Conservation (phyloP, 2,113 vertebrate species). For the Halcyon senegalensis region DNA sequence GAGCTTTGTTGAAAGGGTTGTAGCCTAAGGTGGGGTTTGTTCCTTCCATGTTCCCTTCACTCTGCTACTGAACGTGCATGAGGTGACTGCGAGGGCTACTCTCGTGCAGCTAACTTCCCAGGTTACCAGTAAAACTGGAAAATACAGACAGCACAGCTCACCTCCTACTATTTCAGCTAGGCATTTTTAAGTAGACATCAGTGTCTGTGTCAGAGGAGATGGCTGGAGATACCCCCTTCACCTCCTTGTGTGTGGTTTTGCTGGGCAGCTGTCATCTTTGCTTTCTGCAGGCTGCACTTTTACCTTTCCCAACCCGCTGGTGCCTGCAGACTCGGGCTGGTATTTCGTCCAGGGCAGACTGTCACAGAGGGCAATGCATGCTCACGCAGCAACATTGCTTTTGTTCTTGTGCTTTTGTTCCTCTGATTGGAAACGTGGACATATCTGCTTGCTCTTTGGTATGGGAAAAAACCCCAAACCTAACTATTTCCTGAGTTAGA, state of each 20-base stretch:
- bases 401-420: slow-evolving; percentile 12
- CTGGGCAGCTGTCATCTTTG: not conserved
- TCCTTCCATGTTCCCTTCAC: not conserved
- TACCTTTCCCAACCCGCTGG: not conserved
- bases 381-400: not conserved
- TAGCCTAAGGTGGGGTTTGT: not conserved
- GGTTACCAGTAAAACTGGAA: not conserved
- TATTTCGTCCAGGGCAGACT: not conserved
- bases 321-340: not conserved
- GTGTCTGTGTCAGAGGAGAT: not conserved
- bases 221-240: not conserved
- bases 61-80: not conserved
- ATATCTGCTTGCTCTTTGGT: not conserved
- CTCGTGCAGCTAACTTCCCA: not conserved
- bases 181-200: not conserved
- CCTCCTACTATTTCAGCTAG: not conserved
- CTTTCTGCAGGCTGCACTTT: not conserved
- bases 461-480: not conserved
- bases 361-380: not conserved
- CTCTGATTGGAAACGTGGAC: not conserved
- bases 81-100: not conserved
- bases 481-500: slow-evolving; percentile 11
- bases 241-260: not conserved
- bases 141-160: not conserved
- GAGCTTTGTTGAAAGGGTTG: not conserved